Conservation (phyloP, 2,888 invertebrate species). For the Pseudanteris insignis region DNA sequence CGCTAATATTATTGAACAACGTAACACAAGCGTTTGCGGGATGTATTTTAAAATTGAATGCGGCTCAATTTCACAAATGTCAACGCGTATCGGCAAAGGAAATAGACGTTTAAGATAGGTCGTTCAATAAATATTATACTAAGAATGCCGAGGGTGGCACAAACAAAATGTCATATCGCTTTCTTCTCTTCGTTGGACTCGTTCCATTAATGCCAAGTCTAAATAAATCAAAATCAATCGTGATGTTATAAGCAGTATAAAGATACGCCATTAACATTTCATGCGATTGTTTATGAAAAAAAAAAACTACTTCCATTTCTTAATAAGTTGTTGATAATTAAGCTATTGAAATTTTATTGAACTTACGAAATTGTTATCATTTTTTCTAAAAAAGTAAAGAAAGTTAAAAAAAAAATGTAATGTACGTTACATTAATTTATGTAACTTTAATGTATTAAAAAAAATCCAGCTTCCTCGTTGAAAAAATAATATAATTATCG, state of each 20-base stretch:
- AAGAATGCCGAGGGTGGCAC: conserved; percentile 37
- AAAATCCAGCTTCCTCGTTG: too few relatives aligned
- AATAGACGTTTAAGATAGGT: conserved; percentile 51
- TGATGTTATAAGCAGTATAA: neutral
- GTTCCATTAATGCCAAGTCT: conserved; percentile 16
- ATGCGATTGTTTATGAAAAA: too few relatives aligned
- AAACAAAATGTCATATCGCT: conserved; percentile 40
- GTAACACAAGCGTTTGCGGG: conserved; percentile 26
- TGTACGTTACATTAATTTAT: too few relatives aligned
- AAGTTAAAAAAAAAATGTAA: too few relatives aligned
- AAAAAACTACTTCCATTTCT: too few relatives aligned
- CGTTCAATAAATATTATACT: conserved; percentile 49
- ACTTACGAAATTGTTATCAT: too few relatives aligned
- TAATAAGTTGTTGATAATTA: too few relatives aligned
- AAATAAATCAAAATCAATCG: conserved; percentile 21
- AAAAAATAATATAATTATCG: too few relatives aligned
- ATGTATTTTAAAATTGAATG: conserved; percentile 44
- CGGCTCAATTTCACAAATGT: conserved; percentile 57
- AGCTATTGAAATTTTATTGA: too few relatives aligned
- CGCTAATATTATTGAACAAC: conserved; percentile 22
- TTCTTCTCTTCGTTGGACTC: conserved; percentile 10
- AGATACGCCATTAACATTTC: too few relatives aligned
- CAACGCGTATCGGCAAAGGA: conserved; percentile 52
- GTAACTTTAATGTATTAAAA: too few relatives aligned
- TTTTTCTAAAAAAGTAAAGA: too few relatives aligned